Evolutionary conservation across 2,797 vertebrate species (phyloP).

Genomic region (Acrossocheilus fasciatus): DNA sequence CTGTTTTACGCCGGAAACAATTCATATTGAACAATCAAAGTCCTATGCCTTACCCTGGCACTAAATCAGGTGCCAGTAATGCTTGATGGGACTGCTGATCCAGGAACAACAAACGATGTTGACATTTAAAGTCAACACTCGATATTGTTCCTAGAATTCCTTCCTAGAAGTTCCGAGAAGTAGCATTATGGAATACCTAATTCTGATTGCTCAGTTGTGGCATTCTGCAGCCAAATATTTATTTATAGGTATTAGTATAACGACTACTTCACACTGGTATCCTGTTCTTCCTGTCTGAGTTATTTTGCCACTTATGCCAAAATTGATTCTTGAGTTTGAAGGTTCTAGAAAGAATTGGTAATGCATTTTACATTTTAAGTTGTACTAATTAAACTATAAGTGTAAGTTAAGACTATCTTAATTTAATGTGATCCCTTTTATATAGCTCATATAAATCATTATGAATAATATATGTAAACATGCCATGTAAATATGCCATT

Average conservation of each 20-base stretch:
- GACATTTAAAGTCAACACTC: conserved; percentile 3
- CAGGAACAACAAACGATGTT: background rate
- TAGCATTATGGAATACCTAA: background rate
- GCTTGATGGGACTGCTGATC: background rate
- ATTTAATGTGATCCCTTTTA: background rate
- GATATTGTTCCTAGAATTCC: conserved; percentile 3
- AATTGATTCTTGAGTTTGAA: background rate
- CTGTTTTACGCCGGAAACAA: background rate
- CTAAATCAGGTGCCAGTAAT: background rate
- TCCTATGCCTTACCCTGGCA: background rate
- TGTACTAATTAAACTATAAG: background rate
- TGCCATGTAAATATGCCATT: background rate
- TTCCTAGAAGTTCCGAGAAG: background rate
- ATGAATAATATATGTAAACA: background rate
- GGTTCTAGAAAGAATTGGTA: background rate
- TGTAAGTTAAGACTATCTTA: background rate
- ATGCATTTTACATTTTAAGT: background rate
- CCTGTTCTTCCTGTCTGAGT: background rate
- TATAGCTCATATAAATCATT: background rate
- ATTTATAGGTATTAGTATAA: conserved; percentile 17
- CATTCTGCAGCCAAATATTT: conserved; percentile 3
- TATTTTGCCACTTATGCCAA: background rate
- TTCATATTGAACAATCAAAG: background rate
- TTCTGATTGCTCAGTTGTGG: background rate
- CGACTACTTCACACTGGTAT: background rate